These are phyloP conservation scores for Aricia agestis DNA, from an alignment of 1,140 invertebrate species.

Conservation along the genomic window DNA sequence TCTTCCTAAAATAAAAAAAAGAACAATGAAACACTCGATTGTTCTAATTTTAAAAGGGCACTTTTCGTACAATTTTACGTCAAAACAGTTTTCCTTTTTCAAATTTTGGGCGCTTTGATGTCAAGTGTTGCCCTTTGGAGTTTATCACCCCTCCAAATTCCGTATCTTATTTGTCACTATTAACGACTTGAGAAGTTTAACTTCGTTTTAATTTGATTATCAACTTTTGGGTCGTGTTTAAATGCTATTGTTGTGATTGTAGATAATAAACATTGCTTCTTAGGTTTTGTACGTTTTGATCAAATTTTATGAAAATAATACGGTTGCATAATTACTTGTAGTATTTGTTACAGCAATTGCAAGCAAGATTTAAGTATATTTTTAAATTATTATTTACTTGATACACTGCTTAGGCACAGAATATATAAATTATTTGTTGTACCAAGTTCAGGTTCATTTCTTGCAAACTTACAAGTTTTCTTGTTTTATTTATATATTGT, in stretches of 20 bases:
- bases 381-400: too few relatives aligned
- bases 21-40: constrained; percentile 14
- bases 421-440: too few relatives aligned
- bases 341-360: too few relatives aligned
- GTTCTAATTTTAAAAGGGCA: constrained; percentile 28
- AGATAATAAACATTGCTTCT: neutral
- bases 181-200: constrained; percentile 9
- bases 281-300: neutral
- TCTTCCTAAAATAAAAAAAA: neutral
- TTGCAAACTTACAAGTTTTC: too few relatives aligned
- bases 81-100: constrained; percentile 45
- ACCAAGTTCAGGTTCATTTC: too few relatives aligned
- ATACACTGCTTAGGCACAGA: too few relatives aligned
- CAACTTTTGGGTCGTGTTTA: neutral
- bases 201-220: constrained; percentile 7
- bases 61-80: constrained; percentile 17
- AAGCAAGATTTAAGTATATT: too few relatives aligned
- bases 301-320: neutral
- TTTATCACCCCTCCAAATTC: constrained; percentile 28
- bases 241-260: neutral
- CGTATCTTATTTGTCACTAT: constrained; percentile 22
- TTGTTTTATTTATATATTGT: too few relatives aligned
- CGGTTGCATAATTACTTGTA: too few relatives aligned
- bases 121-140: constrained; percentile 51
- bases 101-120: constrained; percentile 53